Conservation (phyloP, 92 coral and sea anemone species). For the Epizoanthus fatuus region DNA sequence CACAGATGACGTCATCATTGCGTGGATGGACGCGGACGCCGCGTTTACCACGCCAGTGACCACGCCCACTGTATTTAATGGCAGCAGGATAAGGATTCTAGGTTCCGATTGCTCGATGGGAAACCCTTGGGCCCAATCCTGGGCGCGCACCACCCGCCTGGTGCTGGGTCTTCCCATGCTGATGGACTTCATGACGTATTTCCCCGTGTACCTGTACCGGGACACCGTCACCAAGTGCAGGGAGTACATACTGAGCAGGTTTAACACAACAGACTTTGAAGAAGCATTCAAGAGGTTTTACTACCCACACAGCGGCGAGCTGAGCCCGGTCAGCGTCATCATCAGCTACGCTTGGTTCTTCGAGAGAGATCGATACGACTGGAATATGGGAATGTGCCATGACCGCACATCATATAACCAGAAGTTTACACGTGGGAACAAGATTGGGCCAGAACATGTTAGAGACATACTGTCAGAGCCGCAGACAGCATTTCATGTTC, state of each 20-base stretch:
- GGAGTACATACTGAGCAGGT: not conserved
- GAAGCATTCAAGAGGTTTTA: conserved; percentile 1
- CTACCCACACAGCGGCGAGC: not conserved
- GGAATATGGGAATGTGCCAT: conserved; percentile 22
- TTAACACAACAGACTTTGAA: conserved; percentile 12
- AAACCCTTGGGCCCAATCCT: not conserved
- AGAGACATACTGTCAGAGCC: too few species aligned
- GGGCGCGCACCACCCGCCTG: not conserved
- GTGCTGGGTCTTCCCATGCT: conserved; percentile 48
- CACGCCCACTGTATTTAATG: not conserved
- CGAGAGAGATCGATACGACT: conserved; percentile 46
- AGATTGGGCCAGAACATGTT: too few species aligned
- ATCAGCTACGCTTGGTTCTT: conserved; percentile 41
- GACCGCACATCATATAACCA: too few species aligned
- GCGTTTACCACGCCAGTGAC: conserved; percentile 28
- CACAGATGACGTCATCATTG: conserved; percentile 47
- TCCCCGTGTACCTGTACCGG: conserved; percentile 62
- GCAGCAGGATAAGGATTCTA: not conserved
- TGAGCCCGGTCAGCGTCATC: conserved; percentile 19
- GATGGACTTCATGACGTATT: conserved; percentile 56
- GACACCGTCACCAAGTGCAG: conserved; percentile 41
- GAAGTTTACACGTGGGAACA: too few species aligned
- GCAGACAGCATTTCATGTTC: too few species aligned
- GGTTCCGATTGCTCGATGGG: not conserved
- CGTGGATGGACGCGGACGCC: conserved; percentile 62